phyloP scores from a whole-genome alignment of 2,113 vertebrate genomes.

The Cromileptes altivelis region DNA sequence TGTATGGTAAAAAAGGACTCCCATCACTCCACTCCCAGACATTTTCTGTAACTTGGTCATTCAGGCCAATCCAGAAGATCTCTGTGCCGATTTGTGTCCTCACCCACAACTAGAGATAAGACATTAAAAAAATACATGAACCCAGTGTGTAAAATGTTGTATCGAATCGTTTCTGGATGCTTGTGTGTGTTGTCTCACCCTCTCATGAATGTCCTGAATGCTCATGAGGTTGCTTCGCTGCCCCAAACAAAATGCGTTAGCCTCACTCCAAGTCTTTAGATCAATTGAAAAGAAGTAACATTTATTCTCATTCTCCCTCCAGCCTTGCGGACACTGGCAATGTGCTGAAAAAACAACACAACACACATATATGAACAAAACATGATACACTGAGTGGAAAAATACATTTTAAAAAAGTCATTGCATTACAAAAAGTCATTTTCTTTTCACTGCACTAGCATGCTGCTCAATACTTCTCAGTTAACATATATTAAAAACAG shows the following conservation, averaged over 20 bases:
- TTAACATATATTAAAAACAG: background rate
- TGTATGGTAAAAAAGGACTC: constrained; percentile 63
- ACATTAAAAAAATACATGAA: background rate
- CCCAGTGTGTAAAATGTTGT: background rate
- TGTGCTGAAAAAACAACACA: constrained; percentile 47
- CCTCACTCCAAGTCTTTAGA: constrained; percentile 76
- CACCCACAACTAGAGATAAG: constrained; percentile 79
- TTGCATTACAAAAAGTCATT: no score
- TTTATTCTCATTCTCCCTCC: constrained; percentile 78
- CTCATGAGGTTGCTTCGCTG: constrained; percentile 81
- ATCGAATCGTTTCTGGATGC: background rate
- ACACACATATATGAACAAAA: background rate
- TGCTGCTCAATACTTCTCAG: no score
- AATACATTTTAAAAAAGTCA: background rate
- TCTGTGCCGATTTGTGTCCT: constrained; percentile 76
- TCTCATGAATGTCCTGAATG: constrained; percentile 79
- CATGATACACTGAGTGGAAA: background rate
- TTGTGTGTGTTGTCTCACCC: constrained; percentile 69
- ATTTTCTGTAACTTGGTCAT: constrained; percentile 73
- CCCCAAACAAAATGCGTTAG: constrained; percentile 67
- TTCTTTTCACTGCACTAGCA: background rate
- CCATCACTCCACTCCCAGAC: constrained; percentile 85
- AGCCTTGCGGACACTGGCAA: constrained; percentile 78
- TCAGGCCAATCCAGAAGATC: constrained; percentile 85
- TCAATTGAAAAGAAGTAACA: constrained; percentile 84